Percentiles rank a stretch among this genome's conserved stretches.
These are phyloP conservation scores for Anadara kagoshimensis DNA, from an alignment of 1,140 invertebrate species.

Conservation along the genomic window DNA sequence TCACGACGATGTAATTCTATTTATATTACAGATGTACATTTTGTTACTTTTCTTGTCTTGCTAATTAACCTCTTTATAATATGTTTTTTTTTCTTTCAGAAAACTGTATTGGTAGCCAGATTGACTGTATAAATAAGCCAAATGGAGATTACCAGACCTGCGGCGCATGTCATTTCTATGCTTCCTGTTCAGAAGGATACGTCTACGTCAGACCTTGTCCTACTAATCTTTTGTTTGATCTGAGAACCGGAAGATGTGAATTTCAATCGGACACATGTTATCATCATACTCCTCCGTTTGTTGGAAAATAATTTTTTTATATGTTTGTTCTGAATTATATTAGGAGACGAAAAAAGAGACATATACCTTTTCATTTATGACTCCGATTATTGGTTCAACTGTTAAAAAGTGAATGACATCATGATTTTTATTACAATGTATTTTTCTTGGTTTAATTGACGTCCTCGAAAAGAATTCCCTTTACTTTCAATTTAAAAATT, in stretches of 20 bases:
- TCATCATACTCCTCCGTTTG: background rate
- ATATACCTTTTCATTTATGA: no score
- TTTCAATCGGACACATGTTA: constrained; percentile 18
- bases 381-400: no score
- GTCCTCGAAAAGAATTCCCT: no score
- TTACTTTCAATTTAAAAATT: no score
- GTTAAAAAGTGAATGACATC: no score
- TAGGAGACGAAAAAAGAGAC: no score
- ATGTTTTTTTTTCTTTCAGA: constrained; percentile 9
- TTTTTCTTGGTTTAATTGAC: no score
- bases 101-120: constrained; percentile 29
- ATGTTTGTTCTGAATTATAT: no score
- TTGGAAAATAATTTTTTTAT: background rate
- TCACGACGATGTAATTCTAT: no score
- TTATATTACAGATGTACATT: no score
- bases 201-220: constrained; percentile 43
- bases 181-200: constrained; percentile 40
- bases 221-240: constrained; percentile 24
- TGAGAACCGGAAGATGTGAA: background rate
- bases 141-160: constrained; percentile 49
- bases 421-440: no score
- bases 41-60: no score
- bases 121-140: constrained; percentile 27
- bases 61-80: background rate
- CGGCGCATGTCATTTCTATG: constrained; percentile 45